These are phyloP conservation scores for Pseudochromis fuscus DNA, from an alignment of 2,797 vertebrate genomes.

Conservation along the genomic window DNA sequence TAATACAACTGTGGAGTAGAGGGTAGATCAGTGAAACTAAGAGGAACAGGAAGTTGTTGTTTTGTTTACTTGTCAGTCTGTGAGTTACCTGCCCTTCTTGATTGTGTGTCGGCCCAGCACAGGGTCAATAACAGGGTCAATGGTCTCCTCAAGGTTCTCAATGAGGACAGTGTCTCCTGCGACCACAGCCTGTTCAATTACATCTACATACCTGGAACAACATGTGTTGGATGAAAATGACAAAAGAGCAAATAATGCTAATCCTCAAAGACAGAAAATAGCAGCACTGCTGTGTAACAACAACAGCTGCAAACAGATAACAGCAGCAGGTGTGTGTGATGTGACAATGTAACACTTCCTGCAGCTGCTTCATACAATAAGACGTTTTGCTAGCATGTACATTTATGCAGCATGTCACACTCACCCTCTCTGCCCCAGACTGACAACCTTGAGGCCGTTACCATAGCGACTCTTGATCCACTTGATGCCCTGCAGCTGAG, in stretches of 20 bases:
- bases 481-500: slow-evolving; percentile 86
- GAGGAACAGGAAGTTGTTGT: neutral
- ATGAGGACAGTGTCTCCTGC: slow-evolving; percentile 84
- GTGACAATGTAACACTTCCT: neutral
- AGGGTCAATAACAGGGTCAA: slow-evolving; percentile 85
- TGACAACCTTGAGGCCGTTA: slow-evolving; percentile 82
- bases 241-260: neutral
- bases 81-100: slow-evolving; percentile 86
- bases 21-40: neutral
- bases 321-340: neutral
- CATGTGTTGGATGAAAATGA: neutral
- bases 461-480: slow-evolving; percentile 87
- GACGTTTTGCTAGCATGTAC: neutral
- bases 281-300: neutral
- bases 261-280: neutral
- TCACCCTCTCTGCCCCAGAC: slow-evolving; percentile 85
- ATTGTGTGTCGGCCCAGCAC: slow-evolving; percentile 85
- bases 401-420: slow-evolving; percentile 20
- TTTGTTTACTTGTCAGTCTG: neutral
- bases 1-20: slow-evolving; percentile 82
- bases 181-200: slow-evolving; percentile 85
- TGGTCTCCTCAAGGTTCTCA: slow-evolving; percentile 87
- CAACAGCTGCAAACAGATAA: neutral
- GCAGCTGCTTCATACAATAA: neutral
- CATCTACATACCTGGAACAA: slow-evolving; percentile 82